phyloP scores from a whole-genome alignment of 2,888 invertebrate species.

The Scaptomyza reducta region DNA sequence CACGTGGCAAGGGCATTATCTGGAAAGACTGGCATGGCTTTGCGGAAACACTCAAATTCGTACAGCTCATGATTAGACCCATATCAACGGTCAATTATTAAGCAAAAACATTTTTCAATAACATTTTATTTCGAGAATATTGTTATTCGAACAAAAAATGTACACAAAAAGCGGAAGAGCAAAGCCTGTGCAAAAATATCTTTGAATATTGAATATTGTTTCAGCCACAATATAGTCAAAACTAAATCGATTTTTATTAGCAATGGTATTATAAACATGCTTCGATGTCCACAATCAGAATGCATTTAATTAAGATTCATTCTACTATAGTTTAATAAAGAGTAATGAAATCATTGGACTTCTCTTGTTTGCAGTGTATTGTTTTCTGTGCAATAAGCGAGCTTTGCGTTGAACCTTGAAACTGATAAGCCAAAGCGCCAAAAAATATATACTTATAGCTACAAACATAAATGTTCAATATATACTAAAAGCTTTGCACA shows the following conservation, averaged over 20 bases:
- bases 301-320: too few relatives aligned
- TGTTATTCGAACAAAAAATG: too few relatives aligned
- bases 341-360: too few relatives aligned
- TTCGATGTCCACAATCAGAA: too few relatives aligned
- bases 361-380: too few relatives aligned
- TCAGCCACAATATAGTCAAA: not conserved
- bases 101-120: not conserved
- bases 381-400: too few relatives aligned
- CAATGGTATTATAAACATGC: too few relatives aligned
- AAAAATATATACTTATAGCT: too few relatives aligned
- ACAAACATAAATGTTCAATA: not conserved
- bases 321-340: too few relatives aligned
- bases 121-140: too few relatives aligned
- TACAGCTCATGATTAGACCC: slow-evolving; percentile 88
- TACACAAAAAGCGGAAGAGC: too few relatives aligned
- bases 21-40: slow-evolving; percentile 87
- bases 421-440: not conserved
- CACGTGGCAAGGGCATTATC: slow-evolving; percentile 85
- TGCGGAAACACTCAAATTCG: slow-evolving; percentile 86
- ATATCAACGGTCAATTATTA: slow-evolving; percentile 14
- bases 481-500: not conserved
- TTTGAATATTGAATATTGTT: not conserved
- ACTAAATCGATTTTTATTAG: not conserved
- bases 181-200: too few relatives aligned
- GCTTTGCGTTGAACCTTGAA: not conserved